Base-by-base conservation (phyloP, 1,140 invertebrate genomes). In the Papilio polytes region DNA sequence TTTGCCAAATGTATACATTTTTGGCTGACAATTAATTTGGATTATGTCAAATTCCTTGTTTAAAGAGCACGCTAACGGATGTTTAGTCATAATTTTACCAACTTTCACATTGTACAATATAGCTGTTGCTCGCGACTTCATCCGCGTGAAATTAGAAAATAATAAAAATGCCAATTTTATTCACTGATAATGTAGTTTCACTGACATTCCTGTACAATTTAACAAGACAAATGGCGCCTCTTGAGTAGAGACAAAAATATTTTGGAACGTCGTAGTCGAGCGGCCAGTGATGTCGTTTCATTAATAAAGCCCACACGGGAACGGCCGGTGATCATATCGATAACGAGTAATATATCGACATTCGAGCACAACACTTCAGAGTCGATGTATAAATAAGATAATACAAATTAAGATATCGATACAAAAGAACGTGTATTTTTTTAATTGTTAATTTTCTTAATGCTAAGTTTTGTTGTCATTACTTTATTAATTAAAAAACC, bases 301-400 rank as follows among this genome's bases (percentile, higher is more conserved):
- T 78, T 78, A 78, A 78, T 78, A 78, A 56, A 78, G 53, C 76
- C 76, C 53, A 59, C 76, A 77, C 51, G 36, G 36, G 36, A 8
- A n/a, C 26, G 76, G n/a, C n/a, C 48, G 18, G 56, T 59, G 76
- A 78, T 78, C 56, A 53, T 78, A 59, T 78, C 76, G 51, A 78
- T 78, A 78, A 41, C 51, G 31, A 15, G 53, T 59, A 78, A 78
- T 78, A 36, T 59, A 78, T 78, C 76, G 76, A 36, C 18, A 53
- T 59, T n/a, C 26, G 20, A 31, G 76, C 76, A n/a, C 76, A 59
- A 13, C 76, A 53, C 74, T 56, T 59, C 41, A 26, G n/a, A 3
- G 7, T 59, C 76, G 53, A 59, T 36, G 26, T 20, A 22, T n/a
- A 12, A 15, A 48, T 48, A 36, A 77, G 48, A 77, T 77, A 77